These are phyloP conservation scores for Abrostola triplasia DNA, from an alignment of 2,888 invertebrate species.

Conservation along the genomic window DNA sequence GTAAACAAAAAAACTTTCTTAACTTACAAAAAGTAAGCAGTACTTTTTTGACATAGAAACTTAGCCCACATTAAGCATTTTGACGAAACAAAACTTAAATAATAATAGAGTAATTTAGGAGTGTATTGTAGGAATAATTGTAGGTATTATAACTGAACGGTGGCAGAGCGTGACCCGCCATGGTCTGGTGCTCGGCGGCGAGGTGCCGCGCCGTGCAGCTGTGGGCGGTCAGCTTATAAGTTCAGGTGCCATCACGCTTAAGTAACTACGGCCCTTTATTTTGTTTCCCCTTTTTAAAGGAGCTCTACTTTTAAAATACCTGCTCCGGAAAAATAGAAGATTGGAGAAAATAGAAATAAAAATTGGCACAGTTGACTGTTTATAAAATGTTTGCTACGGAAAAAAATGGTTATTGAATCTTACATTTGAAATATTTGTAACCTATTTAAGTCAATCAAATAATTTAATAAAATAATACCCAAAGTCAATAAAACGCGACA, in stretches of 20 bases:
- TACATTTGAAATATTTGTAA: no score
- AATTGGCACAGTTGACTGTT: no score
- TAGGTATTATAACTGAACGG: slow-evolving; percentile 61
- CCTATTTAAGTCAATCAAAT: no score
- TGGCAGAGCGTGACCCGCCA: slow-evolving; percentile 64
- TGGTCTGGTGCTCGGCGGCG: slow-evolving; percentile 51
- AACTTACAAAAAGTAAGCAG: no score
- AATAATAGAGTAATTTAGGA: slow-evolving; percentile 32
- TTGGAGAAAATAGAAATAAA: no score
- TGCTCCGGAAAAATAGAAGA: no score
- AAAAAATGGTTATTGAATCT: no score
- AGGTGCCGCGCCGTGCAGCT: slow-evolving; percentile 19
- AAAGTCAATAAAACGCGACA: slow-evolving; percentile 36
- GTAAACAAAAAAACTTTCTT: neutral
- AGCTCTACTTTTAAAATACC: neutral
- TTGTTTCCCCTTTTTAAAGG: slow-evolving; percentile 6
- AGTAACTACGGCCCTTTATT: slow-evolving; percentile 30
- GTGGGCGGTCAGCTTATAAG: slow-evolving; percentile 60
- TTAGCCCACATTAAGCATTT: slow-evolving; percentile 13
- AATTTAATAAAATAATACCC: slow-evolving; percentile 13
- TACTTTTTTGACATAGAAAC: neutral
- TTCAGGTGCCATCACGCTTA: slow-evolving; percentile 43
- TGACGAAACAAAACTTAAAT: slow-evolving; percentile 20
- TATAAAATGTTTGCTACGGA: no score
- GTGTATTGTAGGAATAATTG: slow-evolving; percentile 42